These are phyloP conservation scores for Leucophenga varia DNA, from an alignment of 1,140 invertebrate species.

Conservation along the genomic window DNA sequence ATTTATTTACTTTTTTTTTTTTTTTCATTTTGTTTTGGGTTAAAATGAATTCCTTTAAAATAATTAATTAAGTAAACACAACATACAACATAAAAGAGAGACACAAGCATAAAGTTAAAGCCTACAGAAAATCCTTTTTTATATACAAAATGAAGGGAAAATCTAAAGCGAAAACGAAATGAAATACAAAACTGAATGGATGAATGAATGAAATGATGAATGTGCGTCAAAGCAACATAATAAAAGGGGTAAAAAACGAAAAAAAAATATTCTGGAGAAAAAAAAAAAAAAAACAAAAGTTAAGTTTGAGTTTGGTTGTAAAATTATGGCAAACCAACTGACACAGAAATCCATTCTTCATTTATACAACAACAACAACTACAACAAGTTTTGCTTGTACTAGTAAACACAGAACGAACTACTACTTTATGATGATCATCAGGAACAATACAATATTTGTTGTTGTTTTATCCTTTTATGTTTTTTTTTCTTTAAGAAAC, in stretches of 20 bases:
- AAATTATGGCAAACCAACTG: slow-evolving; percentile 53
- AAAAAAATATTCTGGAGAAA: too few relatives aligned
- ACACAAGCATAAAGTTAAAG: slow-evolving; percentile 5
- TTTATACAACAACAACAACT: slow-evolving; percentile 28
- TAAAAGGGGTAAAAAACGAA: slow-evolving; percentile 17
- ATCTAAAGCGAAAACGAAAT: slow-evolving; percentile 2
- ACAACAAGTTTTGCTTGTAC: too few relatives aligned
- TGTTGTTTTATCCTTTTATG: too few relatives aligned
- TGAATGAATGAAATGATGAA: slow-evolving; percentile 53
- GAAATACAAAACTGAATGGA: slow-evolving; percentile 29
- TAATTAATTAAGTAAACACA: slow-evolving; percentile 52
- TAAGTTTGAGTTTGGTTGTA: too few relatives aligned
- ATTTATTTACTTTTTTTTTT: too few relatives aligned
- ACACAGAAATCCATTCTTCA: slow-evolving; percentile 54
- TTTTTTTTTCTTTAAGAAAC: too few relatives aligned
- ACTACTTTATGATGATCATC: too few relatives aligned
- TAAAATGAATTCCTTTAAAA: slow-evolving; percentile 35
- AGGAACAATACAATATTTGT: too few relatives aligned
- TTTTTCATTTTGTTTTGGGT: too few relatives aligned
- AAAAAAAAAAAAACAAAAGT: slow-evolving; percentile 22
- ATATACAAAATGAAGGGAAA: slow-evolving; percentile 14
- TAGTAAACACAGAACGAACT: slow-evolving; percentile 35
- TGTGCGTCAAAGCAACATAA: slow-evolving; percentile 47
- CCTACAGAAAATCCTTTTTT: slow-evolving; percentile 10
- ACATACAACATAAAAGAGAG: slow-evolving; percentile 20